Conservation (phyloP, 1,140 invertebrate species). For the Drosophila sulfurigaster region DNA sequence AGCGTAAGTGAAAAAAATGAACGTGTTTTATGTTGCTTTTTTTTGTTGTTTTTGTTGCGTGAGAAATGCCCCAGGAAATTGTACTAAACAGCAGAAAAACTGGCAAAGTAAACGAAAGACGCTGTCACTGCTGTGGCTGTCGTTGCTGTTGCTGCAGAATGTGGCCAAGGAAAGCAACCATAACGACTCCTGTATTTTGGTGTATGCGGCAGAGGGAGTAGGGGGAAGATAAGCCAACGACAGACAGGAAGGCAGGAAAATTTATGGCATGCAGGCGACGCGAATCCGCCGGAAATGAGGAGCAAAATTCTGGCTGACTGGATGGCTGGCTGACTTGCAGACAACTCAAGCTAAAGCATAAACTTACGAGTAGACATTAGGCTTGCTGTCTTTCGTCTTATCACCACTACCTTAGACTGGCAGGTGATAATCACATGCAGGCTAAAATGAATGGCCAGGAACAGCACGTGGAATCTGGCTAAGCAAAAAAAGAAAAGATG, state of each 20-base stretch:
- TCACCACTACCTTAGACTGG: slow-evolving; percentile 48
- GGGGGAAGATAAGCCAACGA: slow-evolving; percentile 61
- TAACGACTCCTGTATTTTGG: slow-evolving; percentile 50
- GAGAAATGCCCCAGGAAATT: slow-evolving; percentile 78
- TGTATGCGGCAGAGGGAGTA: background rate
- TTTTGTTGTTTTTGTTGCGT: slow-evolving; percentile 43
- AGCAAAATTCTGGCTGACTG: slow-evolving; percentile 50
- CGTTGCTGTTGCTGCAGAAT: slow-evolving; percentile 12
- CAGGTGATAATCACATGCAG: slow-evolving; percentile 74
- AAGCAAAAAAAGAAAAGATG: slow-evolving; percentile 6
- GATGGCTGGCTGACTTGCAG: slow-evolving; percentile 9
- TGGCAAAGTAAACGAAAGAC: slow-evolving; percentile 40
- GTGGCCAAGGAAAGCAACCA: slow-evolving; percentile 60
- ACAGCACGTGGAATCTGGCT: background rate
- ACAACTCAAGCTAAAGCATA: slow-evolving; percentile 6
- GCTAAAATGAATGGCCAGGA: slow-evolving; percentile 35
- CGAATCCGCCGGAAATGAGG: slow-evolving; percentile 72
- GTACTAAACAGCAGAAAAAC: slow-evolving; percentile 71
- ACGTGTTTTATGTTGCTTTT: slow-evolving; percentile 20
- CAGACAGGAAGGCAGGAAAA: slow-evolving; percentile 58
- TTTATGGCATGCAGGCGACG: slow-evolving; percentile 73
- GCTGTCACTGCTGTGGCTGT: slow-evolving; percentile 22
- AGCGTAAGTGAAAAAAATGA: slow-evolving; percentile 76
- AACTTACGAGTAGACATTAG: slow-evolving; percentile 7
- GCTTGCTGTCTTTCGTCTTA: slow-evolving; percentile 23